Conservation (phyloP, 2,113 vertebrate species). For the Nestor notabilis region DNA sequence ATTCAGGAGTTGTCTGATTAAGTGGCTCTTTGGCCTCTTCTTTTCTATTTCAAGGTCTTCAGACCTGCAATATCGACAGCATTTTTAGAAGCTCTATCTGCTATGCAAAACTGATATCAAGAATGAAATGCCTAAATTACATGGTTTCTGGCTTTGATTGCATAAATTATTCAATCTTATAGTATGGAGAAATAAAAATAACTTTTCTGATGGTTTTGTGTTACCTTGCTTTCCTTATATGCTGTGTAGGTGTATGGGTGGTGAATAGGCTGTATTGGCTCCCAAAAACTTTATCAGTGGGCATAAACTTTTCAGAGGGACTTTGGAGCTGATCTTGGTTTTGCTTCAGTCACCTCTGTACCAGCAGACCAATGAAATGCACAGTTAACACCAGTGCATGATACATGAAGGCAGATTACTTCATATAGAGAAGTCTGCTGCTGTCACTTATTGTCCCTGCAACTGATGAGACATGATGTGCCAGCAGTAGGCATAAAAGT, state of each 20-base stretch:
- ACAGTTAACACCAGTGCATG: accelerated
- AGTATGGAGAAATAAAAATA: neutral
- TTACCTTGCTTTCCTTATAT: neutral
- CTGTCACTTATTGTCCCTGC: neutral
- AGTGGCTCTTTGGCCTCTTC: neutral
- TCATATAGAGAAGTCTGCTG: neutral
- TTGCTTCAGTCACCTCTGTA: neutral
- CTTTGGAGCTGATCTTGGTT: neutral
- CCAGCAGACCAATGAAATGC: neutral
- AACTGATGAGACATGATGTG: neutral
- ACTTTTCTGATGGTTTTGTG: neutral
- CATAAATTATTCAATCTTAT: neutral
- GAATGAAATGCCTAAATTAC: neutral
- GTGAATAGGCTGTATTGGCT: neutral
- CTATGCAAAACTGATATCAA: neutral
- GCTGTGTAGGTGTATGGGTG: neutral
- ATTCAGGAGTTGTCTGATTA: neutral
- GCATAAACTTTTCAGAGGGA: neutral
- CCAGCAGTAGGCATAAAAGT: neutral
- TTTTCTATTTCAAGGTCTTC: neutral
- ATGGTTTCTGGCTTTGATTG: neutral
- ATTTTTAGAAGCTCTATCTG: neutral
- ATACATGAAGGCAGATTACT: neutral
- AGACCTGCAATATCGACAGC: neutral
- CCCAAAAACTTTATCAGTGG: neutral